Evolutionary conservation across 35 echinoderm and acorn worm genomes (phyloP), one percentile per base, ranked within the genome.

Genomic region (Lytechinus pictus): DNA sequence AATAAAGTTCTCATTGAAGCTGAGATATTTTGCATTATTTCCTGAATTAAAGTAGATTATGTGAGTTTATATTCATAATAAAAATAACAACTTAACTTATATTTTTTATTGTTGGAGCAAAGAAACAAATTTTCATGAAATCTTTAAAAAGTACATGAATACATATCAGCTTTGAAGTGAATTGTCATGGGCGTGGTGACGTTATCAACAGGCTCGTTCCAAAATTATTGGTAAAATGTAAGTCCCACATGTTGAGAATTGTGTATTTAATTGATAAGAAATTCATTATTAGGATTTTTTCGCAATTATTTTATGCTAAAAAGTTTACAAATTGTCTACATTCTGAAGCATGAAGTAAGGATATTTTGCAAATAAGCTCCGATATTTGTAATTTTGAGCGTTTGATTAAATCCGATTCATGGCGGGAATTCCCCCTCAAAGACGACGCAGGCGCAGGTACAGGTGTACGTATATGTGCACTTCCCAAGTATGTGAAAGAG

Each of bases 181-280:
- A 95, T 4, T 13, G 95, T 52, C 95, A 66, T 88, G 95, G 95
- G 95, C 55, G 95, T 95, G 95, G 95, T 95, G 95, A 95, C 95
- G 95, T 95, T 89, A 87, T 87, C 16, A 52, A 52, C 86, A 95
- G 27, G 79, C 95, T 95, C 95, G 95, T 95, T 87, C 95, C 1
- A 87, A 87, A 28, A 87, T 29, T 95, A 9, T 90, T 95, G 9
- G 27, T 27, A 33, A 8, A 11, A 5, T 7, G 8, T 9, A 5
- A 72, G 57, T 94, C 54, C 94, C 57, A 61, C 28, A 24, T 53
- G 66, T 7, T n/a, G 66, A 1, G n/a, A 79, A 79, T 79, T n/a
- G 16, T 79, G 66, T 79, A 79, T 79, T 79, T 79, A 7, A 24
- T 5, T 7, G 16, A 16, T 4, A 16, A 8, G 6, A 24, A 6